Base-by-base conservation (phyloP, 2,888 invertebrate species). In the Adineta ricciae region DNA sequence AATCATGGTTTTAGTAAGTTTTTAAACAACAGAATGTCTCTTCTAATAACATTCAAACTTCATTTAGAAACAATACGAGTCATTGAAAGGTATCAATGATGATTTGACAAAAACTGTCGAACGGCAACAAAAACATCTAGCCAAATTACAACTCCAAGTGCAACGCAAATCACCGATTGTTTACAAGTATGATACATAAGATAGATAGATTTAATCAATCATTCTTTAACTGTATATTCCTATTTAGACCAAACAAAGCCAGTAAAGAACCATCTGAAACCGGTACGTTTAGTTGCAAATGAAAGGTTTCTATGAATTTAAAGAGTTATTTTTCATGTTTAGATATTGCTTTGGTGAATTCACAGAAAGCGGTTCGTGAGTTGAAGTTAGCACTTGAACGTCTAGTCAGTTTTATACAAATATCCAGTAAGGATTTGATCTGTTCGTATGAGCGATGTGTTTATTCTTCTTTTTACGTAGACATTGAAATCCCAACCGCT, bases 31-130 rank as follows among this genome's bases (percentile, higher is more conserved):
- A 32, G n/a, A 4, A 9, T 64, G 5, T n/a, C 56, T 64, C 27
- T 21, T 2, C 2, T 27, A 27, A 24, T 64, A 5, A 64, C 2
- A 64, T 64, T 24, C 27, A 27, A 5, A 8, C 11, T 46, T 27
- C 56, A 27, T 78, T 36, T 36, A 78, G 73, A 41, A 36, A 38
- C 73, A 78, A 41, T 78, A 78, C 41, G 38, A 78, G 24, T 41
- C 73, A 78, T 78, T 78, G n/a, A 78, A 78, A 78, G 41, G 41
- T 41, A 78, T 32, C 7, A 78, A 78, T 78, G 73, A 78, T 41
- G 38, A 78, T 21, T 78, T 78, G 41, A 78, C 16, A 24, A 78
- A 78, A 78, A 41, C 36, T 0, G 24, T 78, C 11, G 73, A 78
- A 9, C 73, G 73, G 11, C 41, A 41, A 41, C 36, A 78, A 41